phyloP scores from a whole-genome alignment of 2,797 vertebrate species.

The Muscicapa striata region DNA sequence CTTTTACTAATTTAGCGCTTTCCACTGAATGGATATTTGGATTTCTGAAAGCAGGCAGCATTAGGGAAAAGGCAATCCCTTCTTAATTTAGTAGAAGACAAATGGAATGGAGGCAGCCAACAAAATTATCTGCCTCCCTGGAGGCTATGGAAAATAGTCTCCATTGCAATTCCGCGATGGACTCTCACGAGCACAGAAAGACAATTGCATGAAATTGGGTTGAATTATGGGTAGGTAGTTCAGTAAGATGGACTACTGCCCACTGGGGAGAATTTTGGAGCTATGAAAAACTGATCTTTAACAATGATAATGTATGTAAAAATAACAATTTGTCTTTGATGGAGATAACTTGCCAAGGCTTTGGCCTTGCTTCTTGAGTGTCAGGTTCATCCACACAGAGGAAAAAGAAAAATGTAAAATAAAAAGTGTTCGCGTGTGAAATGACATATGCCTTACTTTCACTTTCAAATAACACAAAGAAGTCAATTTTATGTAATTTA shows the following conservation, averaged over 20 bases:
- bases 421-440: background rate
- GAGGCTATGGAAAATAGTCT: slow-evolving; percentile 46
- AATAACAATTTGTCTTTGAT: slow-evolving; percentile 21
- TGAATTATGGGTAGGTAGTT: slow-evolving; percentile 49
- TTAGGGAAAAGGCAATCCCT: background rate
- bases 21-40: background rate
- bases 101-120: background rate
- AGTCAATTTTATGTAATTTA: background rate
- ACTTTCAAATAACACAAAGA: background rate
- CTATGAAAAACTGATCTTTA: slow-evolving; percentile 60
- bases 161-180: slow-evolving; percentile 6
- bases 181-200: slow-evolving; percentile 29
- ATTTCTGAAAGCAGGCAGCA: background rate
- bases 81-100: background rate
- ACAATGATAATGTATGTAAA: slow-evolving; percentile 47
- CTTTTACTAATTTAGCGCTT: slow-evolving; percentile 4
- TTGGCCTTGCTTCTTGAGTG: background rate
- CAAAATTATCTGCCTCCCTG: slow-evolving; percentile 44
- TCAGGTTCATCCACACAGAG: background rate
- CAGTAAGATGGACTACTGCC: slow-evolving; percentile 59
- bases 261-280: slow-evolving; percentile 57
- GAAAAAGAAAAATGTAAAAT: background rate
- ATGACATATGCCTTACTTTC: background rate
- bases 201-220: slow-evolving; percentile 33
- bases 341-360: slow-evolving; percentile 20